These are phyloP conservation scores for Psittacara wagleri DNA, from an alignment of 2,113 vertebrate species.

Conservation along the genomic window DNA sequence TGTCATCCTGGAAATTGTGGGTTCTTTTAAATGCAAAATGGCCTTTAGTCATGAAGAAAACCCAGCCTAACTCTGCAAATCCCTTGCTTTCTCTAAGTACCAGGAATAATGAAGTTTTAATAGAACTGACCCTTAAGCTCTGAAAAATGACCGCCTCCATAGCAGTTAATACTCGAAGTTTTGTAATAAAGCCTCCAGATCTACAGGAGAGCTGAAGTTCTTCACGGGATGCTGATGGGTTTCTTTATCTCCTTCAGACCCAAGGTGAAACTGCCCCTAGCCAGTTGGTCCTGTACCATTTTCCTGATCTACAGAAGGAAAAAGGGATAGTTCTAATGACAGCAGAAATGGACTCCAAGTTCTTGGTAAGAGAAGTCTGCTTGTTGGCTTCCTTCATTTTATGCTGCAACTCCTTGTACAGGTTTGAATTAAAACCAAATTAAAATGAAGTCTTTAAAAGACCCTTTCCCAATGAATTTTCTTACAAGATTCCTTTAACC, in stretches of 20 bases:
- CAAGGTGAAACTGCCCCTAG: conserved; percentile 86
- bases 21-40: neutral
- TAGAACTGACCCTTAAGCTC: neutral
- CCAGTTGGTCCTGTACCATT: conserved; percentile 93
- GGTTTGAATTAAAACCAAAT: neutral
- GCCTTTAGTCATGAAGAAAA: neutral
- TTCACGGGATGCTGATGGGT: neutral
- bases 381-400: neutral
- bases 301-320: conserved; percentile 87
- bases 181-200: neutral
- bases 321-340: conserved; percentile 95
- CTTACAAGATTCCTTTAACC: neutral
- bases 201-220: neutral
- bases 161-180: neutral
- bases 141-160: neutral
- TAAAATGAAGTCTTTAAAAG: neutral
- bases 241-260: conserved; percentile 73
- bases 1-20: neutral
- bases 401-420: neutral
- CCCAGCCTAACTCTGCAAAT: neutral
- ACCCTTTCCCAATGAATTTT: neutral
- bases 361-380: conserved; percentile 79
- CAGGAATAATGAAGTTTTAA: neutral
- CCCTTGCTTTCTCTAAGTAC: neutral
- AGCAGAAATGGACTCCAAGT: conserved; percentile 89